Evolutionary conservation across 2,888 invertebrate genomes (phyloP), one percentile per base, ranked within the genome.

Genomic region (Odiellus spinosus): DNA sequence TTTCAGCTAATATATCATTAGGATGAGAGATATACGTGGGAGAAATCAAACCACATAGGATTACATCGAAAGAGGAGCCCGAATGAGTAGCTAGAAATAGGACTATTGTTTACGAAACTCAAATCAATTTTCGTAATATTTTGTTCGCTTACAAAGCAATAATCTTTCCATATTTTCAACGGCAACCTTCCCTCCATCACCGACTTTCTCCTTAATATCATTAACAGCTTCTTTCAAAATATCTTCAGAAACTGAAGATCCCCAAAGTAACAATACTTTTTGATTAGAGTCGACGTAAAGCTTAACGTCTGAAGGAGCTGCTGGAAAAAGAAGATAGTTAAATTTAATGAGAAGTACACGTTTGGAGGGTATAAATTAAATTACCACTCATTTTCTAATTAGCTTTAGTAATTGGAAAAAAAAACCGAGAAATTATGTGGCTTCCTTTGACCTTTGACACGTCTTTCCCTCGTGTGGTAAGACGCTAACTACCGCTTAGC

Each of bases 151-250:
- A 80, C 79, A 68, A 59, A 73, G 67, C 39, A 71, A 64, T 26
- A 78, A 65, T 61, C 75, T 71, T 56, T 73, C 71, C 18, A 74
- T 68, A 64, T 77, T 76, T 66, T 76, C 76, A 21, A 76, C 60
- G 55, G 71, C 68, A 40, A 76, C 75, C 14, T 44, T 33, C 36
- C 55, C 53, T 52, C 66, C 64, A 39, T 61, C 61, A 44, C 70
- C 69, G 12, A 66, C 52, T 33, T 53, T 58, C 46, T 61, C 60
- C 60, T 74, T 71, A 6, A 78, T 59, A 53, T 71, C 65, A 42
- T 69, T 67, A 5, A 73, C 70, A 26, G 73, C 68, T 56, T 69
- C 68, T 57, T 71, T 69, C 41, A 77, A 62, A 21, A 51, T 42
- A 18, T 70, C 69, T n/a, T 64, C 64, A 53, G 67, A 65, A 26